Evolutionary conservation across 1,140 invertebrate genomes (phyloP).

Genomic region (Pachyrhynchus sulphureomaculatus): DNA sequence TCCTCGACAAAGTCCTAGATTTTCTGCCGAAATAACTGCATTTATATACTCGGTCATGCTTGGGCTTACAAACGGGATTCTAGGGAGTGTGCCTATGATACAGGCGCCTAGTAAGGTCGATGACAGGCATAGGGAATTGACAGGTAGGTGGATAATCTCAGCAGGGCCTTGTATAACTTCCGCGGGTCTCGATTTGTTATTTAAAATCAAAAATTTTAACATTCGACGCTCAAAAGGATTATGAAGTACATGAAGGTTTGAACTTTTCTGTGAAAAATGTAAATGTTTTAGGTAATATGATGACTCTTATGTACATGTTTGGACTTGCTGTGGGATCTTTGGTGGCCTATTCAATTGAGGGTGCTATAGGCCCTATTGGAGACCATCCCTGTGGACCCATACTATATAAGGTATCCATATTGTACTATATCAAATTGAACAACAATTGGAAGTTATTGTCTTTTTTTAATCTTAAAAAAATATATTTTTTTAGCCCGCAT

Average conservation of each 20-base stretch:
- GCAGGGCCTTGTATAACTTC: not conserved
- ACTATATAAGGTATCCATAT: not conserved
- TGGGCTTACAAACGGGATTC: constrained; percentile 82
- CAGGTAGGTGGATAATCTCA: constrained; percentile 53
- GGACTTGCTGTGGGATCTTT: constrained; percentile 80
- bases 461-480: no score
- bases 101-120: constrained; percentile 80
- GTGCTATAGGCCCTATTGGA: constrained; percentile 55
- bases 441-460: no score
- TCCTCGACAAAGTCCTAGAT: constrained; percentile 69
- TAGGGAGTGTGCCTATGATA: constrained; percentile 90
- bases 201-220: not conserved
- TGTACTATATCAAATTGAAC: no score
- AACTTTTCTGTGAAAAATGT: not conserved
- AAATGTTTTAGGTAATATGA: constrained; percentile 75
- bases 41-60: constrained; percentile 72
- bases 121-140: constrained; percentile 74
- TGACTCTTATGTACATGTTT: constrained; percentile 87
- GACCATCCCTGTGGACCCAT: constrained; percentile 30
- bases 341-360: constrained; percentile 79
- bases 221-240: no score
- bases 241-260: no score
- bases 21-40: constrained; percentile 68
- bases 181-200: not conserved
- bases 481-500: no score